These are phyloP conservation scores for Gandaritis pyraliata DNA, from an alignment of 2,888 invertebrate genomes.

Conservation along the genomic window DNA sequence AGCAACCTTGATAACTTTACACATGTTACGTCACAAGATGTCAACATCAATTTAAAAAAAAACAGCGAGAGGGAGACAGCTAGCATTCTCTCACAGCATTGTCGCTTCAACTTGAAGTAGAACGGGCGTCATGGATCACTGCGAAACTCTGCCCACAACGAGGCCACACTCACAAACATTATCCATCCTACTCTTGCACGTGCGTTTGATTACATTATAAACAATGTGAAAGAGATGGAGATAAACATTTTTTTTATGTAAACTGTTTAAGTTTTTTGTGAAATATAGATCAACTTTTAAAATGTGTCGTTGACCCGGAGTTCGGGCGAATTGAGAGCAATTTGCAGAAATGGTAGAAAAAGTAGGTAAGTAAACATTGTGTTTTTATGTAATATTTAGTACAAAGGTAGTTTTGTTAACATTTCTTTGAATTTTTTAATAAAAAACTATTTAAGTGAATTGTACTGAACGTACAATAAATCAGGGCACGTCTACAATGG, in stretches of 20 bases:
- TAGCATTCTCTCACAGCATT: conserved; percentile 48
- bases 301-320: conserved; percentile 74
- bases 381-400: conserved; percentile 18
- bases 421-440: too few relatives aligned
- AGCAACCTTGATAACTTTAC: conserved; percentile 61
- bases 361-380: conserved; percentile 34
- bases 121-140: conserved; percentile 76
- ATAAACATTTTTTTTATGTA: conserved; percentile 56
- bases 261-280: conserved; percentile 69
- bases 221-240: conserved; percentile 53
- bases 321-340: conserved; percentile 54
- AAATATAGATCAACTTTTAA: conserved; percentile 80
- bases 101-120: conserved; percentile 74
- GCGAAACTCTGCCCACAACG: conserved; percentile 76
- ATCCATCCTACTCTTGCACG: conserved; percentile 59
- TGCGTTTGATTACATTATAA: conserved; percentile 27
- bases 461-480: too few relatives aligned
- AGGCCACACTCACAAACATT: conserved; percentile 49
- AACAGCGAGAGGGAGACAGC: conserved; percentile 63
- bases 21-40: conserved; percentile 62
- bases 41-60: conserved; percentile 65
- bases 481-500: too few relatives aligned
- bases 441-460: too few relatives aligned
- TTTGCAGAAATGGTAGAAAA: conserved; percentile 45
- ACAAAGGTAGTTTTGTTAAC: not conserved